Base-by-base conservation (phyloP, 2,113 vertebrate species). In the Gallinago paraguaiae region DNA sequence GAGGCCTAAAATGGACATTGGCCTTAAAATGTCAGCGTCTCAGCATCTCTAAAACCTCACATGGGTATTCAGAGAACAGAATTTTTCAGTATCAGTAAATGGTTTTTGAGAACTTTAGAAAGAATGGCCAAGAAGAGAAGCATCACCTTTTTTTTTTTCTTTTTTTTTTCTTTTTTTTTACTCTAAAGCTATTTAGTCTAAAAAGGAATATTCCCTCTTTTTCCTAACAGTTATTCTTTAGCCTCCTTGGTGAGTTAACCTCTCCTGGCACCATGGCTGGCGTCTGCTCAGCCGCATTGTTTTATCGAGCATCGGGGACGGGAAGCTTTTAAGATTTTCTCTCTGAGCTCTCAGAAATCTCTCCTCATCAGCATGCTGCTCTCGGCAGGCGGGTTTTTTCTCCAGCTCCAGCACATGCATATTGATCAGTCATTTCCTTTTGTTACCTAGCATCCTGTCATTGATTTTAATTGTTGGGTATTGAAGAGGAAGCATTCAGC, bases 351-450 rank as follows among this genome's bases (percentile, higher is more conserved):
- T 86, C 46, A 18, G 93, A 54, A 71, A 86, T 94, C 71, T 74
- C 1, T 1, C 59, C 94, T 96, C 90, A 96, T 95, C 95, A 96
- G 93, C 93, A 96, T 86, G 85, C 92, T 77, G 93, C 94, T 91
- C 78, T 54, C 45, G 28, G 79, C 87, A 90, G 92, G 50, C 2
- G 0, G 82, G 41, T 86, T 96, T 60, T 60, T 46, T 77, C 94
- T 82, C 88, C 79, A 67, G 82, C 88, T 90, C 90, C 92, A 94
- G 95, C 92, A 56, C 93, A 86, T 91, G 90, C 85, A 96, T 96
- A 93, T 97, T 96, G 94, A 95, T 95, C 92, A 90, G 90, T 63
- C 93, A 82, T 80, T 86, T 87, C 51, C 92, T 87, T 96, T 95
- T 91, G 90, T 91, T 95, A 96, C 87, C 71, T 82, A 56, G 67